Base-by-base conservation (phyloP, 2,113 vertebrate species). In the Syrmaticus mikado region DNA sequence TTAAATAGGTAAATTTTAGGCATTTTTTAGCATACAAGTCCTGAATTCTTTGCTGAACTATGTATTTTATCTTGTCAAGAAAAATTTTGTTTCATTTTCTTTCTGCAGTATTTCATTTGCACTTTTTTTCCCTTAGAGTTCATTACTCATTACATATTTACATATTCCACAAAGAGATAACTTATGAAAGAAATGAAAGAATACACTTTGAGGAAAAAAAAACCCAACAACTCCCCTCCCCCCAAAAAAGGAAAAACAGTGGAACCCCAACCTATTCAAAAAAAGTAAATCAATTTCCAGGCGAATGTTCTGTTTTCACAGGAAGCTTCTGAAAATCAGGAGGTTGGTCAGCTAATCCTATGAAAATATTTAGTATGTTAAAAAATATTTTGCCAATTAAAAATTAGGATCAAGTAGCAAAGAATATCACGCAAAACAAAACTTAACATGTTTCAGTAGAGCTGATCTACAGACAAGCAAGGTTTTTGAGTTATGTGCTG, bases 81-180 rank as follows among this genome's bases (percentile, higher is more conserved):
- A 53, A 60, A 4, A 40, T 43, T 66, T 72, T 81, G 34, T 74
- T 87, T 71, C 62, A 36, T 82, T 85, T 82, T 41, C 57, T 85
- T 81, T 60, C 6, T 64, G 57, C 72, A 46, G 34, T 78, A 87
- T 79, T 93, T 85, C 13, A 36, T 24, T 83, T 91, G 57, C 92
- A 88, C 65, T 85, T 40, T 77, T 77, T 85, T 60, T 28, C 13
- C 13, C 61, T 93, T 27, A 52, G 38, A 82, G 30, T 67, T 93
- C 52, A 65, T 91, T 85, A 85, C 11, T 93, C 52, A 65, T 91
- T 85, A 82, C 12, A 64, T 8, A 79, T 50, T 91, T 85, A 82
- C 12, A 64, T 8, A 79, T 50, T 30, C 15, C 43, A 89, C 32
- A 45, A 65, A 90, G 30, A 75, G 28, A 16, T 28, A 79, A 72